Evolutionary conservation across 2,888 invertebrate species (phyloP).

Genomic region (Cyclophora punctaria): DNA sequence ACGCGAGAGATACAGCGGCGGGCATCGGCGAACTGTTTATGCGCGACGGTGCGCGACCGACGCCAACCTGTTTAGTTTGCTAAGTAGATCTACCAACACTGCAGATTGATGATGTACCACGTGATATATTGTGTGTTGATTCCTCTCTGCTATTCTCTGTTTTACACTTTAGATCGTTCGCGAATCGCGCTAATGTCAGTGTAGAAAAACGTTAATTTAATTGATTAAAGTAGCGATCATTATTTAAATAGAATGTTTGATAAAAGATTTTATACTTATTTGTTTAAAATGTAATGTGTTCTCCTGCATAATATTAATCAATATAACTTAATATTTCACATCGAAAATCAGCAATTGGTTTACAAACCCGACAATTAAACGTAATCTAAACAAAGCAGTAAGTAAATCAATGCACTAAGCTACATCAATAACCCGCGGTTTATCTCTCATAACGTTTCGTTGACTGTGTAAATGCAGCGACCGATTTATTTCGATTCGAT

Average conservation of each 20-base stretch:
- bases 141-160: neutral
- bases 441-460: conserved; percentile 32
- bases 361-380: too few relatives aligned
- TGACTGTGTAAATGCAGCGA: conserved; percentile 35
- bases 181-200: too few relatives aligned
- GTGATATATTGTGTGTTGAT: neutral
- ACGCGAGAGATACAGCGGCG: conserved; percentile 41
- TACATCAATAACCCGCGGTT: conserved; percentile 22
- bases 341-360: too few relatives aligned
- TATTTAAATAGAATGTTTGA: too few relatives aligned
- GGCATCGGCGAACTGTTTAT: conserved; percentile 28
- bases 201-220: too few relatives aligned
- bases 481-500: conserved; percentile 42
- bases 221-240: too few relatives aligned
- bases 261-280: too few relatives aligned
- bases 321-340: too few relatives aligned
- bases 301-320: too few relatives aligned
- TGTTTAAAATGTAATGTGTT: too few relatives aligned
- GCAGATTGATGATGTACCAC: neutral
- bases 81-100: neutral
- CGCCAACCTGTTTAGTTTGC: conserved; percentile 2
- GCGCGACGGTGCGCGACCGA: conserved; percentile 36
- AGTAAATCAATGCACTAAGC: conserved; percentile 1
- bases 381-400: neutral
- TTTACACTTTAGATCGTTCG: too few relatives aligned